phyloP scores from a whole-genome alignment of 2,113 vertebrate species.

The Illadopsis cleaveri region DNA sequence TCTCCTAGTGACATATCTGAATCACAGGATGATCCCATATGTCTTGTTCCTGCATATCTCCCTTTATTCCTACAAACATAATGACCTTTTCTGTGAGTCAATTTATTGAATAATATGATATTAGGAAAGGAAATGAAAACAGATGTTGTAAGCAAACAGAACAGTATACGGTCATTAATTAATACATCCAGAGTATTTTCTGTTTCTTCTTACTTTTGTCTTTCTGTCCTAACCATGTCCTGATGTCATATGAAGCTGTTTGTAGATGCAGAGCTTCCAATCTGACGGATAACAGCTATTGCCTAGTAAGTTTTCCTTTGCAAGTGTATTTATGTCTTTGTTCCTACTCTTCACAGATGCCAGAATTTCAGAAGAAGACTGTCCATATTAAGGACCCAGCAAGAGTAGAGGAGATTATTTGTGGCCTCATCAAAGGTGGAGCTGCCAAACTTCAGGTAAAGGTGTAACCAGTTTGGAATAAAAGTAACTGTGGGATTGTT shows the following conservation, averaged over 20 bases:
- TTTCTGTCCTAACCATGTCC: neutral
- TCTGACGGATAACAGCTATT: neutral
- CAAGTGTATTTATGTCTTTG: neutral
- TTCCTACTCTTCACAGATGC: conserved; percentile 83
- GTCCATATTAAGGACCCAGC: conserved; percentile 92
- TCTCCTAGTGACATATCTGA: neutral
- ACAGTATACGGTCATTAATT: neutral
- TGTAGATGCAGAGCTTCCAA: neutral
- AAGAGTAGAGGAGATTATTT: conserved; percentile 94
- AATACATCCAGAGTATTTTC: neutral
- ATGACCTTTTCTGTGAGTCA: neutral
- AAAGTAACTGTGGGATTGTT: neutral
- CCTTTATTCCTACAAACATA: neutral
- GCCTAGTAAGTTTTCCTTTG: neutral
- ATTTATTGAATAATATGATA: neutral
- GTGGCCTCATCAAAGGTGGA: conserved; percentile 94
- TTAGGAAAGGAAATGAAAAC: neutral
- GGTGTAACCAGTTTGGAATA: neutral
- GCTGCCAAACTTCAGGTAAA: conserved; percentile 93
- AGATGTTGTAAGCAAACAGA: neutral
- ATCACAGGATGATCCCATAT: neutral
- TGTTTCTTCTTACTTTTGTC: neutral
- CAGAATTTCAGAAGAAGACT: conserved; percentile 93
- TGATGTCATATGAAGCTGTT: neutral
- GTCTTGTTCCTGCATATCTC: neutral